Evolutionary conservation across 2,888 invertebrate genomes (phyloP).

Genomic region (Parnassius apollo): DNA sequence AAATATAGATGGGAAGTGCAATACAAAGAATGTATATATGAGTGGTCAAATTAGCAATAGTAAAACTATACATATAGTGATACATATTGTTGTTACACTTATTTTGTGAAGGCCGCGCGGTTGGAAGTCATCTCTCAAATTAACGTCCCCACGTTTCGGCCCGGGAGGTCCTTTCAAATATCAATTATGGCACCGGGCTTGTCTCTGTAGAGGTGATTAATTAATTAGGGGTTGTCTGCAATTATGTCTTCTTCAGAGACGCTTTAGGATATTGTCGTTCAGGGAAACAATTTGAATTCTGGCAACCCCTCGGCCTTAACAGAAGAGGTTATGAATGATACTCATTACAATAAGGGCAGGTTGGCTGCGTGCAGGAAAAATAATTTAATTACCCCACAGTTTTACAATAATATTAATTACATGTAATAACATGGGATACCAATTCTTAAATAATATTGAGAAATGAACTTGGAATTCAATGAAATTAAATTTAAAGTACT

Average conservation of each 20-base stretch:
- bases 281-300: constrained; percentile 37
- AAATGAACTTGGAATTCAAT: too few relatives aligned
- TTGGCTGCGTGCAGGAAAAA: too few relatives aligned
- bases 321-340: constrained; percentile 11
- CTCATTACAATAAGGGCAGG: background rate
- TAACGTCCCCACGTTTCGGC: constrained; percentile 45
- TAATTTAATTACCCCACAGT: too few relatives aligned
- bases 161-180: constrained; percentile 73
- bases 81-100: constrained; percentile 30
- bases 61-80: background rate
- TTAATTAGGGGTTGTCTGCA: constrained; percentile 74
- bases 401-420: too few relatives aligned
- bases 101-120: constrained; percentile 38
- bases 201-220: constrained; percentile 71
- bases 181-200: constrained; percentile 67
- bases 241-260: constrained; percentile 62
- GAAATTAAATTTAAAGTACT: too few relatives aligned
- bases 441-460: too few relatives aligned
- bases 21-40: too few relatives aligned
- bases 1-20: too few relatives aligned
- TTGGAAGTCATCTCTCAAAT: constrained; percentile 61
- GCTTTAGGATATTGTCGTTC: constrained; percentile 40
- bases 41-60: too few relatives aligned
- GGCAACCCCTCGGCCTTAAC: constrained; percentile 9
- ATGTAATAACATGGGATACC: too few relatives aligned